Conservation (phyloP, 2,113 vertebrate genomes). For the Gymnobelideus leadbeateri region DNA sequence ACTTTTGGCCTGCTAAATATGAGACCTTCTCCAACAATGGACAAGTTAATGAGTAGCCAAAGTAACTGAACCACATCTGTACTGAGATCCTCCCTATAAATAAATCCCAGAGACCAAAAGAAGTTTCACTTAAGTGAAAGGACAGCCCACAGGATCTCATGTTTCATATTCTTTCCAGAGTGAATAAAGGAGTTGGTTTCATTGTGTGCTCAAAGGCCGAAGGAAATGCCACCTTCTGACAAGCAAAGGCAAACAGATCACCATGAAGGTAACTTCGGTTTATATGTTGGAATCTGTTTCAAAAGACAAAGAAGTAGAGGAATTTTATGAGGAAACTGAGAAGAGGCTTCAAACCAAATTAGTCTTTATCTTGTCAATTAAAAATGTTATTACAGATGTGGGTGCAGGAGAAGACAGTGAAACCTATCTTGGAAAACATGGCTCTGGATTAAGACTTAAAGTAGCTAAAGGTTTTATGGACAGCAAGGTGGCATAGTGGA, state of each 20-base stretch:
- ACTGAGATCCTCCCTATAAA: background rate
- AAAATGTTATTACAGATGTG: background rate
- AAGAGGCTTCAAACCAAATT: background rate
- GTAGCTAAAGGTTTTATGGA: background rate
- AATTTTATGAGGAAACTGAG: background rate
- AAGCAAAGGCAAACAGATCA: background rate
- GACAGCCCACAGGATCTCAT: background rate
- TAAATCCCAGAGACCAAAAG: background rate
- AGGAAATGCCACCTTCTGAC: background rate
- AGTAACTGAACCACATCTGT: conserved; percentile 1
- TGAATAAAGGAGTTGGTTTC: background rate
- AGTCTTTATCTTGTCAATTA: background rate
- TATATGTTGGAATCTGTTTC: background rate
- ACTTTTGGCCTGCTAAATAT: no score
- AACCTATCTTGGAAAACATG: background rate
- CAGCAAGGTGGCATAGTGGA: no score
- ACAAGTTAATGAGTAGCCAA: background rate
- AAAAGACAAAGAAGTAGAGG: background rate
- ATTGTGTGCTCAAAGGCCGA: background rate
- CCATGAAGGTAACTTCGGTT: background rate
- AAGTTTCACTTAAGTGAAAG: background rate
- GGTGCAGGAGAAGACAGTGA: background rate
- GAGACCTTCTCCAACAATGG: background rate
- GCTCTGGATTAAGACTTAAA: background rate
- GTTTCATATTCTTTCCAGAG: background rate